Conservation (phyloP, 1,140 invertebrate species). For the Himalopsyche phryganea region DNA sequence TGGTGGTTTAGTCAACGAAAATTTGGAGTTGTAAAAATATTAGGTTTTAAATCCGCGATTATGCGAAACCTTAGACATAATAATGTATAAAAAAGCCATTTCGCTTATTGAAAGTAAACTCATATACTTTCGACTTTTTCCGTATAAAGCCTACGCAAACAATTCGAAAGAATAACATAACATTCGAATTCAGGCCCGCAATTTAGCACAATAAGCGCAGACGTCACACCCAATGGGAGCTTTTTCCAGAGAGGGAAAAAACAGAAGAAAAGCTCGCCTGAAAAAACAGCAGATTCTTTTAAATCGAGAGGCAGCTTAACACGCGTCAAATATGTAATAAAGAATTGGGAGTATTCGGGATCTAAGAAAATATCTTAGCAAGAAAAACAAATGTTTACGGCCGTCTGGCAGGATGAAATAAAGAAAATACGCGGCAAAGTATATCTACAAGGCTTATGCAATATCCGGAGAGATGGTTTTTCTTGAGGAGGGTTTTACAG, state of each 20-base stretch:
- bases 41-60: too few relatives aligned
- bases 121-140: too few relatives aligned
- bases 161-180: too few relatives aligned
- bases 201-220: too few relatives aligned
- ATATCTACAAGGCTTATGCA: slow-evolving; percentile 32
- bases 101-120: too few relatives aligned
- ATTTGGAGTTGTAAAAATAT: too few relatives aligned
- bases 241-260: not conserved
- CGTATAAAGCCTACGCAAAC: too few relatives aligned
- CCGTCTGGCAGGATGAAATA: slow-evolving; percentile 21
- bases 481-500: slow-evolving; percentile 34
- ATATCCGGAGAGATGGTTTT: slow-evolving; percentile 29
- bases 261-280: slow-evolving; percentile 1
- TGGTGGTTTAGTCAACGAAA: too few relatives aligned
- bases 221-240: too few relatives aligned
- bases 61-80: too few relatives aligned
- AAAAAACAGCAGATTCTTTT: slow-evolving; percentile 17
- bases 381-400: slow-evolving; percentile 33
- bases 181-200: too few relatives aligned
- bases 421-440: slow-evolving; percentile 27
- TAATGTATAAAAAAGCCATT: too few relatives aligned
- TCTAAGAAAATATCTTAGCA: slow-evolving; percentile 19
- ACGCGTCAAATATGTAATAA: slow-evolving; percentile 34
- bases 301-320: slow-evolving; percentile 18
- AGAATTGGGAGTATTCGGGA: slow-evolving; percentile 30